Evolutionary conservation across 1,140 invertebrate species (phyloP).

Genomic region (Rhopalosiphum padi): DNA sequence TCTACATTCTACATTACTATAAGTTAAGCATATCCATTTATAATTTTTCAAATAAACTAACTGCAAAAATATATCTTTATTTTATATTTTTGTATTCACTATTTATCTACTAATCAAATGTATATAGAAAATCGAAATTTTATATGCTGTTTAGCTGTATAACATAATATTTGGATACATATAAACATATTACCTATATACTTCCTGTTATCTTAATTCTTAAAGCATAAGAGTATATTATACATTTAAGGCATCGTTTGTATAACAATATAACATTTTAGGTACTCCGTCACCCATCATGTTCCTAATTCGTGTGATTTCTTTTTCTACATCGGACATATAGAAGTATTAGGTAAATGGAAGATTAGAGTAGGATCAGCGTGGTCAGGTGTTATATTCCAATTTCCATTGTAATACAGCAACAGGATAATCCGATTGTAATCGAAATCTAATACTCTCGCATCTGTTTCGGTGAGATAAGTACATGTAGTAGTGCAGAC

Average conservation of each 20-base stretch:
- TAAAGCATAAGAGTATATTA: background rate
- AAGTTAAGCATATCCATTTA: too few relatives aligned
- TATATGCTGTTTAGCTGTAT: background rate
- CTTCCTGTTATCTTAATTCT: background rate
- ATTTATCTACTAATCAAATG: too few relatives aligned
- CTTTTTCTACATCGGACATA: background rate
- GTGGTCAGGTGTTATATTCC: background rate
- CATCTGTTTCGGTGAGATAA: background rate
- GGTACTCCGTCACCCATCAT: background rate
- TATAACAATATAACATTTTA: background rate
- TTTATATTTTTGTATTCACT: too few relatives aligned
- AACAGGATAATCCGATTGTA: background rate
- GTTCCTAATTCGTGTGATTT: background rate
- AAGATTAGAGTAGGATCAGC: background rate
- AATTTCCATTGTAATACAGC: conserved; percentile 1
- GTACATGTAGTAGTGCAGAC: background rate
- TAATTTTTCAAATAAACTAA: too few relatives aligned
- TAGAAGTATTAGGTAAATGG: background rate
- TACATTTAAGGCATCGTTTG: background rate
- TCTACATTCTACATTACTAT: too few relatives aligned
- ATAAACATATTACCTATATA: background rate
- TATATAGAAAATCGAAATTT: background rate
- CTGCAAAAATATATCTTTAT: too few relatives aligned
- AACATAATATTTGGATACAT: background rate
- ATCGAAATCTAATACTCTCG: background rate